Percentiles rank a stretch among this genome's conserved stretches.
These are phyloP conservation scores for Lycocerus yunnanus DNA, from an alignment of 2,888 invertebrate genomes.

Conservation along the genomic window DNA sequence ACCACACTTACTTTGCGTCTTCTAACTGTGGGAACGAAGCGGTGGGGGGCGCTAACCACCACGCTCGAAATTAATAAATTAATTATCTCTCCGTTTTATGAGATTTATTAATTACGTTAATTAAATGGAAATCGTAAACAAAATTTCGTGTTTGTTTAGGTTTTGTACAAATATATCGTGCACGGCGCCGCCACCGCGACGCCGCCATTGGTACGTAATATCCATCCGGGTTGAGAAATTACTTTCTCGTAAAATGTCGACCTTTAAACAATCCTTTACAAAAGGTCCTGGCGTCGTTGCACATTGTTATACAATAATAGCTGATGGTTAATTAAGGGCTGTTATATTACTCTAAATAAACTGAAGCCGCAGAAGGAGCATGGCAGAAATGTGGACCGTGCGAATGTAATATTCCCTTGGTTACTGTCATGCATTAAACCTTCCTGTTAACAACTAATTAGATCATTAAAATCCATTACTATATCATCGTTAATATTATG, in stretches of 20 bases:
- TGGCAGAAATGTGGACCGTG: conserved; percentile 22
- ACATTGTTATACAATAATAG: conserved; percentile 25
- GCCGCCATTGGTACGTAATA: neutral
- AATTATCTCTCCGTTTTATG: neutral
- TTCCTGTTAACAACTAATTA: conserved; percentile 28
- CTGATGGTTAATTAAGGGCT: conserved; percentile 20
- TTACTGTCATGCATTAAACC: conserved; percentile 15
- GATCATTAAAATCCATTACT: conserved; percentile 17
- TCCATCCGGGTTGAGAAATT: conserved; percentile 13
- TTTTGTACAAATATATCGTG: neutral
- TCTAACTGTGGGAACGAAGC: neutral
- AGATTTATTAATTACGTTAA: neutral
- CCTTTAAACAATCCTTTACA: conserved; percentile 18
- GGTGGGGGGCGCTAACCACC: neutral
- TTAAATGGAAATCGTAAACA: neutral
- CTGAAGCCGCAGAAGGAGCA: conserved; percentile 9
- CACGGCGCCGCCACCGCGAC: neutral
- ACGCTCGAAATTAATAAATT: neutral
- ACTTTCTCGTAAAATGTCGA: conserved; percentile 17
- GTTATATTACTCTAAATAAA: conserved; percentile 27
- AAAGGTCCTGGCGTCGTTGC: conserved; percentile 15
- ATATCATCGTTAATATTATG: conserved; percentile 20
- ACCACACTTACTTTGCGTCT: neutral
- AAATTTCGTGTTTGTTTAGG: neutral
- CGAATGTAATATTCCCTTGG: conserved; percentile 18